Evolutionary conservation across 92 coral and sea anemone species (phyloP).

Genomic region (Bergia sp.): DNA sequence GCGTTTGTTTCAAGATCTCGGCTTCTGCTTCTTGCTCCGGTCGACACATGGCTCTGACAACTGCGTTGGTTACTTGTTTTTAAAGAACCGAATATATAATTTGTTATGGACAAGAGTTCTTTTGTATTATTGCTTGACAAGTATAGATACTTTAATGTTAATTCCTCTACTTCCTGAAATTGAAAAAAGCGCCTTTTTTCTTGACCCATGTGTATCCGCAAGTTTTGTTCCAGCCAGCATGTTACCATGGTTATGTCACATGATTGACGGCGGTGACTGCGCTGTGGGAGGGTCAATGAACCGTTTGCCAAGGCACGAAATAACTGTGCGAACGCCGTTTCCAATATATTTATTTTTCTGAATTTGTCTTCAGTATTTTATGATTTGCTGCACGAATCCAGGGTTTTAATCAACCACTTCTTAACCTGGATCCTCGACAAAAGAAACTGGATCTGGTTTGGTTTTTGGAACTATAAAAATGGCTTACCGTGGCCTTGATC

Average conservation of each 20-base stretch:
- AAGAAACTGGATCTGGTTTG: constrained; percentile 14
- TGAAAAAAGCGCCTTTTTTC: background rate
- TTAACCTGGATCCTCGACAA: constrained; percentile 18
- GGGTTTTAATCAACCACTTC: constrained; percentile 17
- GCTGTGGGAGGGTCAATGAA: constrained; percentile 30
- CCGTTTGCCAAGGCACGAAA: constrained; percentile 23
- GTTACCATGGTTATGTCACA: constrained; percentile 18
- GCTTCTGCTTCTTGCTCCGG: too few relatives aligned
- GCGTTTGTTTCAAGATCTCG: too few relatives aligned
- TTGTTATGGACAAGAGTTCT: background rate
- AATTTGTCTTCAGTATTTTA: constrained; percentile 36
- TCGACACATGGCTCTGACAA: too few relatives aligned
- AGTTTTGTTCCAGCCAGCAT: constrained; percentile 14
- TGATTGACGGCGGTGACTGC: constrained; percentile 29
- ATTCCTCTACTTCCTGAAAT: constrained; percentile 33
- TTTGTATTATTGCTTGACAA: background rate
- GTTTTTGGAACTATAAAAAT: constrained; percentile 38
- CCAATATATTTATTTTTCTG: constrained; percentile 25
- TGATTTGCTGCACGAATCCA: constrained; percentile 1
- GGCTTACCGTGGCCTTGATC: constrained; percentile 79
- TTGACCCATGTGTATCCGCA: background rate
- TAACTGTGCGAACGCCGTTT: constrained; percentile 52
- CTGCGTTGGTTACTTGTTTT: background rate
- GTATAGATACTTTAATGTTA: background rate
- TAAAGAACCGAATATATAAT: background rate